Conservation (phyloP, 2,888 invertebrate genomes). For the Drosophila neonasuta region DNA sequence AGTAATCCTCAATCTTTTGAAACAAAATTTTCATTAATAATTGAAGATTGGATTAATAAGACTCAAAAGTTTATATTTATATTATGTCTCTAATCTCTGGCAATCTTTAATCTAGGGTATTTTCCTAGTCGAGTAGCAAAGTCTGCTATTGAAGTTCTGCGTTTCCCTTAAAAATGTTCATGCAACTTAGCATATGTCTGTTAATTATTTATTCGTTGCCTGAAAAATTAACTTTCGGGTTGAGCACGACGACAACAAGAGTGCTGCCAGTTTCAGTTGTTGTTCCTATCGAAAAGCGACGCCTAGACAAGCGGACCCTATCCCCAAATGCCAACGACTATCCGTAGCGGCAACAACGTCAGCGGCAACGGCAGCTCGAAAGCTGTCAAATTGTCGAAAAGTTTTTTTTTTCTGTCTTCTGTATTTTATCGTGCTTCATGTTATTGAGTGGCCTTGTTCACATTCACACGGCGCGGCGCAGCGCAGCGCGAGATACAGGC, state of each 20-base stretch:
- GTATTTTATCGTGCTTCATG: slow-evolving; percentile 61
- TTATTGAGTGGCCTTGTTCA: slow-evolving; percentile 78
- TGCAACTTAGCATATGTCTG: slow-evolving; percentile 70
- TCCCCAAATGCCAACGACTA: slow-evolving; percentile 34
- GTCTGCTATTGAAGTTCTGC: slow-evolving; percentile 14
- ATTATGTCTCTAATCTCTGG: not conserved
- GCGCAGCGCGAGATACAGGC: slow-evolving; percentile 7
- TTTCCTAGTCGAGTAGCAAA: slow-evolving; percentile 6
- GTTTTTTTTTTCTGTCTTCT: slow-evolving; percentile 18
- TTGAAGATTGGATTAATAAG: no score
- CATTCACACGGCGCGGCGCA: slow-evolving; percentile 47
- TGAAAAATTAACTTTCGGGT: slow-evolving; percentile 75
- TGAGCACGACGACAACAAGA: slow-evolving; percentile 61
- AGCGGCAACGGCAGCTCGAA: slow-evolving; percentile 48
- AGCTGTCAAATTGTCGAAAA: slow-evolving; percentile 74
- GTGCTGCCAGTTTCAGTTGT: slow-evolving; percentile 44
- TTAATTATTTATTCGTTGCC: slow-evolving; percentile 79
- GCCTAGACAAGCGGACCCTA: slow-evolving; percentile 29
- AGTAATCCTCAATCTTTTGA: no score
- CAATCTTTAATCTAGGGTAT: slow-evolving; percentile 27
- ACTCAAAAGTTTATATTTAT: not conserved
- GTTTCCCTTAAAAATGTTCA: slow-evolving; percentile 58
- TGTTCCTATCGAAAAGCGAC: slow-evolving; percentile 43
- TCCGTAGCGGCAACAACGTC: slow-evolving; percentile 21
- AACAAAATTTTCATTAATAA: no score